phyloP scores from a whole-genome alignment of 2,797 vertebrate species.

The Enteromius thamalakanensis region DNA sequence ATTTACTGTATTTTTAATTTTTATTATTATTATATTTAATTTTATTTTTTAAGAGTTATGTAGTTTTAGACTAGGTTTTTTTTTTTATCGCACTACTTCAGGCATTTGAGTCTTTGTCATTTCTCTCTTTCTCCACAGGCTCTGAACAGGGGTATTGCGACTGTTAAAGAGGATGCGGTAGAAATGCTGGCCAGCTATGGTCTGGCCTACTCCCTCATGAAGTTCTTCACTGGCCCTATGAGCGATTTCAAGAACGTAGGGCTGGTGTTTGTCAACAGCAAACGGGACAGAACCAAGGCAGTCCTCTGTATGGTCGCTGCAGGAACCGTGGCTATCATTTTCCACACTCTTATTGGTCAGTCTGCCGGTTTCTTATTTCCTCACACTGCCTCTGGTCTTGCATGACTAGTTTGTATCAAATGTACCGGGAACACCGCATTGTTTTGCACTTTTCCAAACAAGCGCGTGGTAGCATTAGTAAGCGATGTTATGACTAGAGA shows the following conservation, averaged over 20 bases:
- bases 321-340: constrained; percentile 88
- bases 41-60: background rate
- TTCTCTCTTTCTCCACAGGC: constrained; percentile 77
- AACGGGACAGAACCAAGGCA: constrained; percentile 92
- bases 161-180: constrained; percentile 94
- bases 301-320: constrained; percentile 96
- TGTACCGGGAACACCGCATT: background rate
- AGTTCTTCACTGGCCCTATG: constrained; percentile 99
- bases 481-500: constrained; percentile 16
- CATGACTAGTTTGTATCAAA: constrained; percentile 3
- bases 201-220: constrained; percentile 98
- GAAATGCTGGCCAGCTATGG: constrained; percentile 99
- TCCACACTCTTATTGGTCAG: constrained; percentile 91
- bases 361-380: constrained; percentile 17
- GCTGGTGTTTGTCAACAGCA: constrained; percentile 98
- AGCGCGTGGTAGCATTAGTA: background rate
- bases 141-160: constrained; percentile 96
- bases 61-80: background rate
- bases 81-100: background rate
- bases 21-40: too few species aligned
- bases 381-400: constrained; percentile 3
- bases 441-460: constrained; percentile 8
- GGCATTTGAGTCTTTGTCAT: background rate
- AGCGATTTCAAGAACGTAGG: constrained; percentile 99
- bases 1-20: background rate